Evolutionary conservation across 2,888 invertebrate genomes (phyloP).

Genomic region (Odontocolon sp.): DNA sequence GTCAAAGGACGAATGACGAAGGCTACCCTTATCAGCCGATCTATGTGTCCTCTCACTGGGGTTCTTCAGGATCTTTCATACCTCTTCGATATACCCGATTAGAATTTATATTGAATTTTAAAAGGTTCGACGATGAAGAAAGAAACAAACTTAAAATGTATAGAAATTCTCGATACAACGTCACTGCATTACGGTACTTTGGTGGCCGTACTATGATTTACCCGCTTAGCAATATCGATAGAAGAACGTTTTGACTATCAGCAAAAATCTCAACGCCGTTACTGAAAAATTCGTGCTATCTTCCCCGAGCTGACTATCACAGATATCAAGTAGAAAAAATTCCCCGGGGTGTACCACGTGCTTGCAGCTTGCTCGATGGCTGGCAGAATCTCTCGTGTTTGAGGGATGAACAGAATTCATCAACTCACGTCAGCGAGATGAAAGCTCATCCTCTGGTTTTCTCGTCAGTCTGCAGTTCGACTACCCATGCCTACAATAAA

Average conservation of each 20-base stretch:
- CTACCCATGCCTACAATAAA: slow-evolving; percentile 39
- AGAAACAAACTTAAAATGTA: neutral
- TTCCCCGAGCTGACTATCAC: neutral
- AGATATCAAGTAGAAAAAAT: neutral
- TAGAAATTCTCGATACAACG: neutral
- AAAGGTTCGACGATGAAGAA: slow-evolving; percentile 7
- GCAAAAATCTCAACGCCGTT: slow-evolving; percentile 2
- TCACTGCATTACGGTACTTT: too few relatives aligned
- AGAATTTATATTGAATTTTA: slow-evolving; percentile 48
- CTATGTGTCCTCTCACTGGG: neutral
- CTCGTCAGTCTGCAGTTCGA: slow-evolving; percentile 49
- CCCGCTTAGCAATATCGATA: neutral
- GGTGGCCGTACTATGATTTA: neutral
- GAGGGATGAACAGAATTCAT: slow-evolving; percentile 66
- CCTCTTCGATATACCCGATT: slow-evolving; percentile 19
- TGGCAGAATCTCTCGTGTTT: slow-evolving; percentile 29
- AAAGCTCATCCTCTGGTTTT: slow-evolving; percentile 57
- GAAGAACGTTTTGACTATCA: neutral
- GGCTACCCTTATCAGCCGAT: neutral
- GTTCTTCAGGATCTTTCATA: slow-evolving; percentile 12
- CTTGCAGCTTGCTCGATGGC: neutral
- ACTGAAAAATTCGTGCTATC: slow-evolving; percentile 1
- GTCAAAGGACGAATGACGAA: slow-evolving; percentile 6
- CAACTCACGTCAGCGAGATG: slow-evolving; percentile 63
- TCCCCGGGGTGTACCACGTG: neutral